Evolutionary conservation across 2,797 vertebrate genomes (phyloP), one percentile per base, ranked within the genome.

Genomic region (Acanthurus tractus): DNA sequence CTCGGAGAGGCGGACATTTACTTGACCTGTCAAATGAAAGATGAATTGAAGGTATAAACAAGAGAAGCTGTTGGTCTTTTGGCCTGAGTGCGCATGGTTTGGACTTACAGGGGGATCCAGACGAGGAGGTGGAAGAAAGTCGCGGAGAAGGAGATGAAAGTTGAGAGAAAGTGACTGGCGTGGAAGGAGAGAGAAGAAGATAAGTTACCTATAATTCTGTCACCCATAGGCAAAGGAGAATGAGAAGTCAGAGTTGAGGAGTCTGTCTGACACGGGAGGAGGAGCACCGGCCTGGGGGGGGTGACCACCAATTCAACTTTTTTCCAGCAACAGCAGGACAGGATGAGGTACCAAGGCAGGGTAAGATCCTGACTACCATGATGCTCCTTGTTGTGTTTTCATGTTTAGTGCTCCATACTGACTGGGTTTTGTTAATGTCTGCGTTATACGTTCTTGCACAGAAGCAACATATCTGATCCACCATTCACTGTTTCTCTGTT

Each of bases 271-370:
- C 71, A 84, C 69, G 7, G 78, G 88, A 91, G 89, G 89, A 88
- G 87, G 84, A 90, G 84, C 65, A 49, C 58, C 81, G 71, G 40
- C 57, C 76, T 46, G 5, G 29, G 56, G 74, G 82, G 49, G 74
- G 74, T 70, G 59, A 85, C 74, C 76, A 82, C 72, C 70, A 78
- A 70, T 79, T 82, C 71, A 70, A 64, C 36, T 48, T 67, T 78
- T 73, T 68, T 69, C 71, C 73, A 88, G 50, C 79, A 78, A 82
- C 74, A 84, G 82, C 66, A 78, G 76, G 76, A 85, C 86, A 93
- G 87, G 86, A 94, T 95, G 94, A 95, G 93, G 86, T 94, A 95
- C 88, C 93, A 92, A 81, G 91, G 82, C 84, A 91, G 91, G 93
- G 94, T 95, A 95, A 94, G 94, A 74, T 76, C 81, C 53, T 17